A percentile compares a stretch with the other conserved stretches of the same genome.
These are phyloP conservation scores for Pseudocheirus occidentalis DNA, from an alignment of 2,797 vertebrate genomes.

Conservation along the genomic window DNA sequence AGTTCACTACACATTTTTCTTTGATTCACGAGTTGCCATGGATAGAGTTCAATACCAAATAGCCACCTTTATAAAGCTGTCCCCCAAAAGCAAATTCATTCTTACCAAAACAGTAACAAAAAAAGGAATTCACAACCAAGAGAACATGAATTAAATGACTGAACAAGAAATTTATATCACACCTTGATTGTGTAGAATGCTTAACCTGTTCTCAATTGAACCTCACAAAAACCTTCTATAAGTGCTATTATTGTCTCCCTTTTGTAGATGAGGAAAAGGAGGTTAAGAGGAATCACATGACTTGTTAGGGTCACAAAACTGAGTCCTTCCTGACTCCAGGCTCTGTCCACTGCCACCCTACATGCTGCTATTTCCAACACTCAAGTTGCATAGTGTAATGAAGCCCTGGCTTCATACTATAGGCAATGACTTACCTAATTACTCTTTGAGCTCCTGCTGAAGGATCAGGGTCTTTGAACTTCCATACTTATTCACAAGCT, in stretches of 20 bases:
- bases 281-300: not conserved
- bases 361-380: not conserved
- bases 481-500: not conserved
- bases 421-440: not conserved
- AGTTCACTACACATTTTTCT: not conserved
- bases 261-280: not conserved
- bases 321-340: not conserved
- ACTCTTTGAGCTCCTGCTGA: not conserved
- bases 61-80: not conserved
- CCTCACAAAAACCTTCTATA: not conserved
- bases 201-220: not conserved
- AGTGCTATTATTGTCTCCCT: not conserved
- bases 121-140: not conserved
- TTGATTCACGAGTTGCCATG: not conserved
- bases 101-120: not conserved
- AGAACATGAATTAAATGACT: not conserved
- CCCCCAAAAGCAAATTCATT: not conserved
- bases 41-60: not conserved
- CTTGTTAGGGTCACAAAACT: not conserved
- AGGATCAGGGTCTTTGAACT: not conserved
- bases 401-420: not conserved
- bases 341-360: not conserved
- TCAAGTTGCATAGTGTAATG: not conserved
- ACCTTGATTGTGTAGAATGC: not conserved
- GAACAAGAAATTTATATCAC: not conserved